These are phyloP conservation scores for Typhlomys cinereus DNA, from an alignment of 2,113 vertebrate species.

Conservation along the genomic window DNA sequence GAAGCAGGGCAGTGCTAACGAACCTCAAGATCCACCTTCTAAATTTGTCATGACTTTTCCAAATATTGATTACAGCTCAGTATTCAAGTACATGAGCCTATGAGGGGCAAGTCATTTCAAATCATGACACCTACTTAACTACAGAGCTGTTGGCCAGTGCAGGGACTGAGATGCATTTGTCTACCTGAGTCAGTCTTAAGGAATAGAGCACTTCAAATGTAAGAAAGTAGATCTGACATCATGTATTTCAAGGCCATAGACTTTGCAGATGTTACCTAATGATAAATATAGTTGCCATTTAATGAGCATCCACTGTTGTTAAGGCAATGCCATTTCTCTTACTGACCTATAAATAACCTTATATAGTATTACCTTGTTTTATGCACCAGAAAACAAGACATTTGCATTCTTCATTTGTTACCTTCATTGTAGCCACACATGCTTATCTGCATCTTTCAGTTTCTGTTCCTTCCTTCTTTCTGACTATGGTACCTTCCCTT, in stretches of 20 bases:
- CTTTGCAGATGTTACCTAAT: neutral
- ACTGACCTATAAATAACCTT: neutral
- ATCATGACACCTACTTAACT: no score
- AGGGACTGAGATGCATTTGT: no score
- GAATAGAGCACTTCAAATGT: neutral
- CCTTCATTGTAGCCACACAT: neutral
- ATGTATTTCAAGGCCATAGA: neutral
- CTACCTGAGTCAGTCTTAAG: neutral
- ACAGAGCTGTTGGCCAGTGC: neutral
- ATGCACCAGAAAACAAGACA: neutral
- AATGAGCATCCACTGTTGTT: neutral
- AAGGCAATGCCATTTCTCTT: neutral
- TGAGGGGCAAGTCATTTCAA: no score
- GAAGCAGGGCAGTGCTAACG: no score
- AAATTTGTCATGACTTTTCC: no score
- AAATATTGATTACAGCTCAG: no score
- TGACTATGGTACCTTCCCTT: neutral
- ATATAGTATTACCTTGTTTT: neutral
- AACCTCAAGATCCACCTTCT: no score
- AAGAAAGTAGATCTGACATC: neutral
- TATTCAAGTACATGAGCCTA: no score
- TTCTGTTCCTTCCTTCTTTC: neutral
- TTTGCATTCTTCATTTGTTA: neutral
- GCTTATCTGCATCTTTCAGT: neutral
- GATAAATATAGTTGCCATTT: neutral